Base-by-base conservation (phyloP, 2,113 vertebrate species). In the Pseudois nayaur region DNA sequence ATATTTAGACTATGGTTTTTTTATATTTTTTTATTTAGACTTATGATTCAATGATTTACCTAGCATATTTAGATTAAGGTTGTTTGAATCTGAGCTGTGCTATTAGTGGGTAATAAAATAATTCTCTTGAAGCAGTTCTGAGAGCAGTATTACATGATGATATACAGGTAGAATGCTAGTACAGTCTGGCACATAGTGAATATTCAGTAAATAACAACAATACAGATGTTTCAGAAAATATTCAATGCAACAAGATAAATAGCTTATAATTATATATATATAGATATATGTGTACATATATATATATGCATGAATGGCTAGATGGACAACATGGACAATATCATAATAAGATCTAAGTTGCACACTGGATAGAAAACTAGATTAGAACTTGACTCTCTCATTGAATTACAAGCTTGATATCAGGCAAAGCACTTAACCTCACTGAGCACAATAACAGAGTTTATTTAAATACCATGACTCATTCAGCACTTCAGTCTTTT, bases 401-500 rank as follows among this genome's bases (percentile, higher is more conserved):
- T 48, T 50, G 55, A 95, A 76, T 95, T 89, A 93, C 16, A 93
- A 67, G n/a, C 91, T 89, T 95, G 36, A 71, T 45, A 95, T 89
- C 27, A 16, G 57, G 60, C 76, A 93, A 76, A 91, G 17, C 55
- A 67, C 48, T 96, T 91, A 93, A 82, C 89, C 87, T 95, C 31
- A 86, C 27, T 74, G 31, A 76, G 59, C 31, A 85, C 60, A 97
- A 29, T 48, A 86, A 31, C 21, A 64, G 82, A 31, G 45, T 78
- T 91, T 95, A 96, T 93, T 96, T 92, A 96, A 97, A 96, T 86
- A 67, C 5, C 84, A 71, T n/a, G 54, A 8, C 89, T 95, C 62
- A 31, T 93, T 96, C 92, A 96, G 71, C 29, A 96, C 76, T 95
- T 86, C 87, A 91, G 71, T 91, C 84, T 96, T 85, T 79, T 59